Evolutionary conservation across 2,113 vertebrate species (phyloP).

Genomic region (Bostrychus sinensis): DNA sequence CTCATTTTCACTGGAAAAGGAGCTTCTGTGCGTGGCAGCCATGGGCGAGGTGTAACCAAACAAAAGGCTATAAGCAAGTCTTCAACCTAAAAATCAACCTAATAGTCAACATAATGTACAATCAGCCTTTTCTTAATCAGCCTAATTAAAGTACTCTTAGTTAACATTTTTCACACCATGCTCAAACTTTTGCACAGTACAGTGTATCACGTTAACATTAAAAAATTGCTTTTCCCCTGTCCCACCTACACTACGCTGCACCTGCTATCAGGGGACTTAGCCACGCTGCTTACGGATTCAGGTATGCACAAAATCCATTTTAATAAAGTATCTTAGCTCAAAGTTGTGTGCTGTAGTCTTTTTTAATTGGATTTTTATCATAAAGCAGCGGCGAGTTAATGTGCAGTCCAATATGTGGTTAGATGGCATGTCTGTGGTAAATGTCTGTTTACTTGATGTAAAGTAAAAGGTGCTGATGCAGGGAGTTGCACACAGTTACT

Average conservation of each 20-base stretch:
- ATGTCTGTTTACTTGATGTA: constrained; percentile 5
- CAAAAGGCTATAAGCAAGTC: too few species aligned
- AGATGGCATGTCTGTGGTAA: constrained; percentile 4
- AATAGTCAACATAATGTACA: too few species aligned
- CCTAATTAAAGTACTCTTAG: too few species aligned
- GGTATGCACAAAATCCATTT: neutral
- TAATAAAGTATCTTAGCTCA: neutral
- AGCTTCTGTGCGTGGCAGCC: neutral
- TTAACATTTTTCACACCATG: too few species aligned
- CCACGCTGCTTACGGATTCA: neutral
- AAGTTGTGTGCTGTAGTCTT: neutral
- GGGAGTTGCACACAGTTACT: constrained; percentile 12
- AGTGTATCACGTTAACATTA: too few species aligned
- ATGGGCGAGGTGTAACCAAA: neutral
- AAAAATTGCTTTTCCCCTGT: too few species aligned
- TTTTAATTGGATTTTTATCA: neutral
- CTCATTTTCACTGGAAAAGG: constrained; percentile 20
- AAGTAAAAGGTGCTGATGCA: constrained; percentile 17
- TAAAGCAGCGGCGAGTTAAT: constrained; percentile 4
- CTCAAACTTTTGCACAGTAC: too few species aligned
- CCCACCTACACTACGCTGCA: too few species aligned
- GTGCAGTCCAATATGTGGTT: neutral
- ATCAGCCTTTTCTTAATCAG: too few species aligned
- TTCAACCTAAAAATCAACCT: too few species aligned
- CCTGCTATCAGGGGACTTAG: neutral